Conservation (phyloP, 2,888 invertebrate genomes). For the Cosmia trapezina region DNA sequence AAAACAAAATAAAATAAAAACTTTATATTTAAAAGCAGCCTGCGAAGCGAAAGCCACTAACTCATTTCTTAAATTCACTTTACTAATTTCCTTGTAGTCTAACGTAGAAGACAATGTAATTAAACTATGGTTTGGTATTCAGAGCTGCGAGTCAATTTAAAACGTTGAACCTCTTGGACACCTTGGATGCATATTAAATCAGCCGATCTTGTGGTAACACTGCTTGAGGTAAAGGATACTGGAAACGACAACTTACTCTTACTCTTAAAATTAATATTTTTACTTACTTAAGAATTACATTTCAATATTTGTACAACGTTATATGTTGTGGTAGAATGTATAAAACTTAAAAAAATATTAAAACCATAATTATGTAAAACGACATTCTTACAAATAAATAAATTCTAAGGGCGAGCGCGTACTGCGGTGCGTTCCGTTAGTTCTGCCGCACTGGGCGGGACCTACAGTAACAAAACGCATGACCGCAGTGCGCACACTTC, state of each 20-base stretch:
- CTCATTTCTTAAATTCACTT: conserved; percentile 51
- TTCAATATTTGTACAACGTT: too few species aligned
- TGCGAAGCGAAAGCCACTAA: conserved; percentile 9
- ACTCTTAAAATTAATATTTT: too few species aligned
- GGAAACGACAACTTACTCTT: conserved; percentile 59
- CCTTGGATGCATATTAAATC: conserved; percentile 87
- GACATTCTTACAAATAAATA: background rate
- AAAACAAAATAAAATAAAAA: background rate
- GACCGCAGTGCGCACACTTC: too few species aligned
- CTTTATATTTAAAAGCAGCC: background rate
- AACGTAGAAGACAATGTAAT: conserved; percentile 71
- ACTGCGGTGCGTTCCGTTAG: too few species aligned
- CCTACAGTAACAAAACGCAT: too few species aligned
- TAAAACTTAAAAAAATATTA: background rate
- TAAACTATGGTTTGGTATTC: conserved; percentile 81
- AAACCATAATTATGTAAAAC: background rate
- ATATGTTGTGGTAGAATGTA: background rate
- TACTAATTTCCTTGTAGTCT: conserved; percentile 57
- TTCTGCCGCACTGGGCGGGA: too few species aligned
- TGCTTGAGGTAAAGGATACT: conserved; percentile 58
- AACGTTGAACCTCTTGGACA: conserved; percentile 84
- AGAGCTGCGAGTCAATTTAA: conserved; percentile 83
- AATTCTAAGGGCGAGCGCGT: too few species aligned
- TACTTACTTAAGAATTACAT: background rate
- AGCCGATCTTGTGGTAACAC: conserved; percentile 75